Evolutionary conservation across 2,113 vertebrate genomes (phyloP).

Genomic region (Aptenodytes forsteri): DNA sequence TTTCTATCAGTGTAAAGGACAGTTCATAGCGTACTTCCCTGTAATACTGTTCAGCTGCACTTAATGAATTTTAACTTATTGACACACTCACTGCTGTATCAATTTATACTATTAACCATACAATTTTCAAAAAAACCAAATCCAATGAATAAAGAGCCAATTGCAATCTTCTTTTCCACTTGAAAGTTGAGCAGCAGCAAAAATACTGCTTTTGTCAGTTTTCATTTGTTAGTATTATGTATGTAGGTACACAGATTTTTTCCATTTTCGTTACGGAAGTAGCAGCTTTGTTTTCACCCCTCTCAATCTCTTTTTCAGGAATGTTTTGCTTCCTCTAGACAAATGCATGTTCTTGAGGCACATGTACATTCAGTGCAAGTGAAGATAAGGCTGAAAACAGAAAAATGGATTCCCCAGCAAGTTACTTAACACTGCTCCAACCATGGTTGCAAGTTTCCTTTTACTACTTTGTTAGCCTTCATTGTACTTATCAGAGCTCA

Average conservation of each 20-base stretch:
- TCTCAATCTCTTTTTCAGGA: neutral
- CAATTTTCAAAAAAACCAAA: neutral
- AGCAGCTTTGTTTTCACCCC: neutral
- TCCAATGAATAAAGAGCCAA: neutral
- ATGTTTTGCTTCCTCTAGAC: neutral
- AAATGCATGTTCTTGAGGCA: neutral
- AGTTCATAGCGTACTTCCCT: neutral
- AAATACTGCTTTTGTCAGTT: neutral
- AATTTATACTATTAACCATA: neutral
- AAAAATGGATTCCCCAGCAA: neutral
- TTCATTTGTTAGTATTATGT: neutral
- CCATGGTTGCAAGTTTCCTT: neutral
- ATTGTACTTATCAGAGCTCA: neutral
- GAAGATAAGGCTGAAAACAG: neutral
- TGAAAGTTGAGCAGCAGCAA: neutral
- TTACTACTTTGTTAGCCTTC: neutral
- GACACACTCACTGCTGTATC: neutral
- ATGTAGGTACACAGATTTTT: neutral
- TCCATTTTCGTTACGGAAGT: neutral
- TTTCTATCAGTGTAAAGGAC: neutral
- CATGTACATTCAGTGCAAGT: neutral
- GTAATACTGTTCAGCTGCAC: neutral
- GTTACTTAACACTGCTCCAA: neutral
- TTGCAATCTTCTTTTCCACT: neutral
- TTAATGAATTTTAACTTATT: neutral